Percentiles rank a stretch among this genome's conserved stretches.
phyloP scores from a whole-genome alignment of 2,797 vertebrate genomes.

The Orientallactaga sibirica region DNA sequence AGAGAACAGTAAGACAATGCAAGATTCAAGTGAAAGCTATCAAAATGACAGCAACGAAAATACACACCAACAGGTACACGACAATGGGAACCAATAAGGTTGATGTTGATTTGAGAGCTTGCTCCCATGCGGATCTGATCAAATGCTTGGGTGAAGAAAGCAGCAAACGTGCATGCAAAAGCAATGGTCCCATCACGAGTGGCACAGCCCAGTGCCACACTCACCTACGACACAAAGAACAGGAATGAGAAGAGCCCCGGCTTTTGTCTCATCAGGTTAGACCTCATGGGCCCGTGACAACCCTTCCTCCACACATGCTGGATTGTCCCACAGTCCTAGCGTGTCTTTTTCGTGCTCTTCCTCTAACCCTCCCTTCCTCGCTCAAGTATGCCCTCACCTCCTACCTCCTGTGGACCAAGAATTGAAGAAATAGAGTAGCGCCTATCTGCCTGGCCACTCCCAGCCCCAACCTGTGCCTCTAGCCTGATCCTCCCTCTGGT shows the following conservation, averaged over 20 bases:
- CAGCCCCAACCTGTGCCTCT: neutral
- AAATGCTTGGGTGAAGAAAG: slow-evolving; percentile 92
- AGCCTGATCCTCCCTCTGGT: neutral
- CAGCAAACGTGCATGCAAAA: slow-evolving; percentile 92
- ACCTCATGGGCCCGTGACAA: neutral
- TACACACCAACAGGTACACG: slow-evolving; percentile 92
- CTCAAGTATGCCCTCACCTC: neutral
- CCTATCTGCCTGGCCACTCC: too few species aligned
- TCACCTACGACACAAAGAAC: slow-evolving; percentile 84
- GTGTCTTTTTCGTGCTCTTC: neutral
- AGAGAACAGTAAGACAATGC: neutral
- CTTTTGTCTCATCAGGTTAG: neutral
- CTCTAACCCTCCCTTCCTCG: neutral
- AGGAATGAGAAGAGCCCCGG: neutral
- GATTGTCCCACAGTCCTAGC: neutral
- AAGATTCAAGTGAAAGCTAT: neutral
- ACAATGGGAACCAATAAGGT: slow-evolving; percentile 93
- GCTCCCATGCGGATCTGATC: slow-evolving; percentile 94
- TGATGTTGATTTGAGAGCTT: slow-evolving; percentile 93
- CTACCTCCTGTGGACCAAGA: neutral
- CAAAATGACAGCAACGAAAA: neutral
- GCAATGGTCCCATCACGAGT: slow-evolving; percentile 89
- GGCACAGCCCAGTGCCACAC: slow-evolving; percentile 92
- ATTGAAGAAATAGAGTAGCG: neutral
- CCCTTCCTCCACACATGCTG: neutral